Conservation (phyloP, 2,797 vertebrate genomes). For the Scleropages formosus region DNA sequence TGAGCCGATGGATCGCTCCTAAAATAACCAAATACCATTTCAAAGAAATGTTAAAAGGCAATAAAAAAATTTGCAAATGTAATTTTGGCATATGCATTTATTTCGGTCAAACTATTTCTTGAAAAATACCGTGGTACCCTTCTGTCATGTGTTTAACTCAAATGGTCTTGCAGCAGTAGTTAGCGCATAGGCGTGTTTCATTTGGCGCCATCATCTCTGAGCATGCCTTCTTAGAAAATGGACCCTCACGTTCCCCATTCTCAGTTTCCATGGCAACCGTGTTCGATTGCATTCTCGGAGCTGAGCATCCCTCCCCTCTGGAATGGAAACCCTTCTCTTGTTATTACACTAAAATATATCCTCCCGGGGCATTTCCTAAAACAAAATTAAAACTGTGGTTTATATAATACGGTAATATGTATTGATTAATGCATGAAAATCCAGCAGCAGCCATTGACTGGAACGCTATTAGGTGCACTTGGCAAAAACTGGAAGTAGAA, state of each 20-base stretch:
- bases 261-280: slow-evolving; percentile 77
- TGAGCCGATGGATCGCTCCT: no score
- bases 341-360: slow-evolving; percentile 61
- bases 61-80: no score
- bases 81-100: not conserved
- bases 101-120: no score
- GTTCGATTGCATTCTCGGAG: slow-evolving; percentile 52
- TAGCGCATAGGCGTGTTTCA: not conserved
- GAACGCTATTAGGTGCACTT: no score
- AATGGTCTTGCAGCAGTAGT: not conserved
- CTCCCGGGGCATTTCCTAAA: slow-evolving; percentile 45
- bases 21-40: no score
- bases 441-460: not conserved
- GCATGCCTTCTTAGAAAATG: slow-evolving; percentile 63
- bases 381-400: not conserved
- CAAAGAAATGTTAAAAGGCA: no score
- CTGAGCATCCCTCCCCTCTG: slow-evolving; percentile 51
- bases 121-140: not conserved
- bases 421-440: not conserved
- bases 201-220: slow-evolving; percentile 51
- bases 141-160: not conserved
- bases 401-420: not conserved
- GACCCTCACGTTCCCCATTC: slow-evolving; percentile 66
- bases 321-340: slow-evolving; percentile 43
- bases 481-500: no score